Conservation (phyloP, 2,113 vertebrate genomes). For the Myiagra hebetior region DNA sequence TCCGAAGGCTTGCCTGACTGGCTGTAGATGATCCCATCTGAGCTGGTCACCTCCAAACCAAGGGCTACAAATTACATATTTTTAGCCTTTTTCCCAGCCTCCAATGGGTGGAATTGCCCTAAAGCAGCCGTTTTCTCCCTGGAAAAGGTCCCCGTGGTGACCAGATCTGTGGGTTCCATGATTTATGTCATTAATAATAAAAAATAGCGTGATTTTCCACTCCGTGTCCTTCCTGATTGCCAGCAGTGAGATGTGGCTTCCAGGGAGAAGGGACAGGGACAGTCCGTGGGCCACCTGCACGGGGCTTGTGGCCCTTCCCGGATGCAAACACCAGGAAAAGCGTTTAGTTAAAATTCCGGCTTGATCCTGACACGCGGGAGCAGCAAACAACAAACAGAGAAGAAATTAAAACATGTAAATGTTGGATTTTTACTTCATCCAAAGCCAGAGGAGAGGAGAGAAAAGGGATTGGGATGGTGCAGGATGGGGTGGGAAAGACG, state of each 20-base stretch:
- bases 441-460: accelerated
- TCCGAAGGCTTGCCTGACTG: accelerated
- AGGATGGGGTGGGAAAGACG: accelerated
- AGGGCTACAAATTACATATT: background rate
- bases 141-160: background rate
- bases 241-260: background rate
- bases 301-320: background rate
- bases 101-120: accelerated
- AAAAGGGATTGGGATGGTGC: accelerated
- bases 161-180: background rate
- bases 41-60: background rate
- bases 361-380: accelerated
- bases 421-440: background rate
- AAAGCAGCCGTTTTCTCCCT: background rate
- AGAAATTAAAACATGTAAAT: accelerated
- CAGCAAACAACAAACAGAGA: background rate
- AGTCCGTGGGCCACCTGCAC: background rate
- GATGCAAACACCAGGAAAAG: no score
- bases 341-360: background rate
- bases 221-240: background rate
- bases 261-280: background rate
- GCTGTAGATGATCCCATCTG: no score
- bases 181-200: background rate
- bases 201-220: accelerated
- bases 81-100: background rate